Conservation (phyloP, 1,140 invertebrate genomes). For the Neodiprion virginianus region DNA sequence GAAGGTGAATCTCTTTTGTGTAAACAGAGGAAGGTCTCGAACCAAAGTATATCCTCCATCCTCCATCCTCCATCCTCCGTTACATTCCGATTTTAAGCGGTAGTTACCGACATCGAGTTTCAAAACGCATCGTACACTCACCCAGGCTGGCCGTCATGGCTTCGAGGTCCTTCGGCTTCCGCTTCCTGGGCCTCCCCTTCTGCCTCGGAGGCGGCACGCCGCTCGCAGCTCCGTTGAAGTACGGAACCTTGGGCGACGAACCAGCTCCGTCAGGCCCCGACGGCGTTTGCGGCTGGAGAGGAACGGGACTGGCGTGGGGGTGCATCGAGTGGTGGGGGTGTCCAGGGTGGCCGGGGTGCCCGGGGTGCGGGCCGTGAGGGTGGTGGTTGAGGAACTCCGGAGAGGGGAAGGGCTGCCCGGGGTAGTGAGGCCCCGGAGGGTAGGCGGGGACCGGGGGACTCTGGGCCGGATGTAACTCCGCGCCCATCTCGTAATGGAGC, state of each 20-base stretch:
- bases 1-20: neutral
- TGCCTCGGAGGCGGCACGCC: constrained; percentile 74
- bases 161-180: constrained; percentile 88
- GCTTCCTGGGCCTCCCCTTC: constrained; percentile 90
- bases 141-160: constrained; percentile 84
- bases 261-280: constrained; percentile 42
- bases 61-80: no score
- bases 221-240: constrained; percentile 74
- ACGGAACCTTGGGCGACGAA: constrained; percentile 64
- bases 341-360: constrained; percentile 46
- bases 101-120: neutral
- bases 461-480: constrained; percentile 69
- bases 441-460: constrained; percentile 63
- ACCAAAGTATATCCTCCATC: neutral
- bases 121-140: constrained; percentile 59
- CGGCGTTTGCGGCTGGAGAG: constrained; percentile 53
- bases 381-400: constrained; percentile 64
- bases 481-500: constrained; percentile 82
- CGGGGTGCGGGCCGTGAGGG: constrained; percentile 52
- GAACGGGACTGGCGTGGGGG: constrained; percentile 57
- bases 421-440: constrained; percentile 65
- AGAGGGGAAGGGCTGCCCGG: constrained; percentile 61
- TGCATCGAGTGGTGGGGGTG: constrained; percentile 61
- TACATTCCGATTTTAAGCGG: constrained; percentile 8
- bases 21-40: neutral